A percentile compares a stretch with the other conserved stretches of the same genome.
Evolutionary conservation across 2,113 vertebrate genomes (phyloP).

Genomic region (Elanus axillaris): DNA sequence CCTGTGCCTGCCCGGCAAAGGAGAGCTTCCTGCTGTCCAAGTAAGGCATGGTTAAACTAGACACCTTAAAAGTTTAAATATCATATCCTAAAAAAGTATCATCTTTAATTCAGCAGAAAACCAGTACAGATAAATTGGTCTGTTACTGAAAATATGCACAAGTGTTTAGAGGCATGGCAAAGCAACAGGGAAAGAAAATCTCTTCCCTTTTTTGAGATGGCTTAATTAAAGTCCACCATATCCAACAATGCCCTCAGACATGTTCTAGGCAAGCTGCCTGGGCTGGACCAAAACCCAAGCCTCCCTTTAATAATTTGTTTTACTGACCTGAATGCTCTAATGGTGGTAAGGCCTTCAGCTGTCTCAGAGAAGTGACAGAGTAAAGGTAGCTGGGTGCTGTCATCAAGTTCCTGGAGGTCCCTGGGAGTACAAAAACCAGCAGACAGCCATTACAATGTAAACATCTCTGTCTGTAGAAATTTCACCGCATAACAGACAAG

Average conservation of each 20-base stretch:
- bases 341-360: conserved; percentile 94
- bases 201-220: background rate
- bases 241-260: background rate
- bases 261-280: background rate
- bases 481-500: background rate
- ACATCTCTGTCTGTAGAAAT: background rate
- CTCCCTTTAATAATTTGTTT: background rate
- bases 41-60: background rate
- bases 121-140: background rate
- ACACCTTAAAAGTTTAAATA: background rate
- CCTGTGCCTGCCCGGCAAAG: background rate
- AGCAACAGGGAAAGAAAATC: background rate
- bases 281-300: background rate
- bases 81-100: background rate
- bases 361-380: conserved; percentile 98
- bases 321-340: conserved; percentile 89
- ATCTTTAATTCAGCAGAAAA: background rate
- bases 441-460: background rate
- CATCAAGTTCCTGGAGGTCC: conserved; percentile 95
- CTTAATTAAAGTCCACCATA: background rate
- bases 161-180: background rate
- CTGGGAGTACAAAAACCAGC: conserved; percentile 55
- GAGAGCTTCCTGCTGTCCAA: background rate
- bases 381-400: conserved; percentile 93
- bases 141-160: background rate